Percentiles rank a stretch among this genome's conserved stretches.
Evolutionary conservation across 2,797 vertebrate genomes (phyloP).

Genomic region (Melanitta fusca): DNA sequence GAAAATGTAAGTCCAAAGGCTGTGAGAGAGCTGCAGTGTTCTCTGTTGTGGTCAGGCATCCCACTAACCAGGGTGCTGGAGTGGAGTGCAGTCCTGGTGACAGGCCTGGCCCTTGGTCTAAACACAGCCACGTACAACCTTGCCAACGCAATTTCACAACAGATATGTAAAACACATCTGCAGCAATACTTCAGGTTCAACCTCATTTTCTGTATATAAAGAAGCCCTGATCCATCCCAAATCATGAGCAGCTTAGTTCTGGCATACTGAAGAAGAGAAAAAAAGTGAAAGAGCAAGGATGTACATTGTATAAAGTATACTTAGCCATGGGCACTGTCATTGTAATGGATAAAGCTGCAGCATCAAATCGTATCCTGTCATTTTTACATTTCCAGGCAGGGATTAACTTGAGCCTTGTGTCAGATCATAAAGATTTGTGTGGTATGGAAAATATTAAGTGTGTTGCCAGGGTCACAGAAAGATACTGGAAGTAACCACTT

Average conservation of each 20-base stretch:
- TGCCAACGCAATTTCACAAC: background rate
- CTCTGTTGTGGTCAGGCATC: background rate
- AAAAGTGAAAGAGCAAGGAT: background rate
- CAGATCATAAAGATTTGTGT: background rate
- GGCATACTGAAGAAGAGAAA: background rate
- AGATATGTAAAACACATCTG: background rate
- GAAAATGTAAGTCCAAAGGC: background rate
- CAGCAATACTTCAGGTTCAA: background rate
- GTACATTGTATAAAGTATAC: background rate
- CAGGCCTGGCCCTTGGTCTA: background rate
- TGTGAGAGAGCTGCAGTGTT: background rate
- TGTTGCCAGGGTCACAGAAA: background rate
- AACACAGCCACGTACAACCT: fast-evolving
- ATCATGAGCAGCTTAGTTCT: background rate
- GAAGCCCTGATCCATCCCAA: background rate
- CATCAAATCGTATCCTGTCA: background rate
- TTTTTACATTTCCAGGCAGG: background rate
- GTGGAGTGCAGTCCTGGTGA: fast-evolving
- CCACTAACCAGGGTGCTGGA: background rate
- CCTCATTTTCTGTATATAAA: background rate
- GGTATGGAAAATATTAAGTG: background rate
- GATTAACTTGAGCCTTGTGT: background rate
- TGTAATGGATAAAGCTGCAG: background rate
- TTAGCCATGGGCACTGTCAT: background rate
- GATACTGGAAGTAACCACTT: background rate